Conservation (phyloP, 2,113 vertebrate species). For the Maccullochella peelii region DNA sequence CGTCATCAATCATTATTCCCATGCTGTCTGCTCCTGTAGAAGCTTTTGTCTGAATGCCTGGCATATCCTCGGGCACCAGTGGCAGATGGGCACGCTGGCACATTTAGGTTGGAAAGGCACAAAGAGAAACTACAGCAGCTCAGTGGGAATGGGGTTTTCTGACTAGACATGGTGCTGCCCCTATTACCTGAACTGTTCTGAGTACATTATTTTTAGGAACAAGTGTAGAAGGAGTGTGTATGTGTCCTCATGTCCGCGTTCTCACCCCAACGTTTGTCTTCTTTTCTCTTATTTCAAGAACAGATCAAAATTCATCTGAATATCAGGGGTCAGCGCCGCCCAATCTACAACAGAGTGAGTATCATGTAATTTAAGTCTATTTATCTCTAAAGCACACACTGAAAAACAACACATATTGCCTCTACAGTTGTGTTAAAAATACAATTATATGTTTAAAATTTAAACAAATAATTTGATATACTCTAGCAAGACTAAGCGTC, state of each 20-base stretch:
- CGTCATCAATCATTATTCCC: conserved; percentile 71
- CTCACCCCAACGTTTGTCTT: not conserved
- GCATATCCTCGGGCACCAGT: conserved; percentile 47
- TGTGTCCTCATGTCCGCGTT: not conserved
- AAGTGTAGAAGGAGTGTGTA: not conserved
- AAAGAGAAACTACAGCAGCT: conserved; percentile 46
- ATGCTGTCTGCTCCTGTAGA: conserved; percentile 39
- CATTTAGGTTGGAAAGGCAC: conserved; percentile 32
- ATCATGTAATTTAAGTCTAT: not conserved
- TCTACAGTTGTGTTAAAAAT: not conserved
- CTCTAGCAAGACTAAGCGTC: not conserved
- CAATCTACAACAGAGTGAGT: not conserved
- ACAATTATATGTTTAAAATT: not conserved
- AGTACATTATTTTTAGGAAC: conserved; percentile 48
- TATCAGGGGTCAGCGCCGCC: not conserved
- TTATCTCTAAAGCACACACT: not conserved
- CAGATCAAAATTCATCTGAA: not conserved
- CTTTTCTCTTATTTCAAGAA: conserved; percentile 5
- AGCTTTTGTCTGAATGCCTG: conserved; percentile 74
- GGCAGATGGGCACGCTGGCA: conserved; percentile 75
- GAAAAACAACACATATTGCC: not conserved
- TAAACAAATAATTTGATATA: not conserved
- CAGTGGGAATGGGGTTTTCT: conserved; percentile 25
- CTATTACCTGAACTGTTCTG: conserved; percentile 43
- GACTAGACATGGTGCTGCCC: conserved; percentile 49